A percentile compares a stretch with the other conserved stretches of the same genome.
These are phyloP conservation scores for Drosophila prosaltans DNA, from an alignment of 1,140 invertebrate species.

Conservation along the genomic window DNA sequence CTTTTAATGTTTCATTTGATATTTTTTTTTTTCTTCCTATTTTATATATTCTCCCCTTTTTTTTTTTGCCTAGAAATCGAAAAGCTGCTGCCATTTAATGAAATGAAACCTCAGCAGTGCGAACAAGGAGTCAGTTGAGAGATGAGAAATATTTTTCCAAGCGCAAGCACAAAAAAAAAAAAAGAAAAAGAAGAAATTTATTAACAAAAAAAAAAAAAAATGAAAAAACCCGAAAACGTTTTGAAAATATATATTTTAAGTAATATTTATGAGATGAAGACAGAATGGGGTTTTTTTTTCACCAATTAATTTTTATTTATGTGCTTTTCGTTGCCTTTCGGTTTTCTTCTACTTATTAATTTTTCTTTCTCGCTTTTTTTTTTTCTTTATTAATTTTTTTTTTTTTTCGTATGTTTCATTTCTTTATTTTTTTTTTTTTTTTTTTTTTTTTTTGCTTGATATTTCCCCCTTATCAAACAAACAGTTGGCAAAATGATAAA, in stretches of 20 bases:
- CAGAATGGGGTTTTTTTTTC: slow-evolving; percentile 22
- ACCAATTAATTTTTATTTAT: slow-evolving; percentile 72
- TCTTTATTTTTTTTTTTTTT: slow-evolving; percentile 27
- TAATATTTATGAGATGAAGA: slow-evolving; percentile 66
- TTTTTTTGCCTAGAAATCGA: slow-evolving; percentile 42
- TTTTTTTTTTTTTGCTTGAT: slow-evolving; percentile 23
- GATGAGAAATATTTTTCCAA: slow-evolving; percentile 3
- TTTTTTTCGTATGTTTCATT: slow-evolving; percentile 33
- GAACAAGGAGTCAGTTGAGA: slow-evolving; percentile 15
- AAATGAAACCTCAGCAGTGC: slow-evolving; percentile 60
- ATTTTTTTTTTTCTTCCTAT: background rate
- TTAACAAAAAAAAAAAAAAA: background rate
- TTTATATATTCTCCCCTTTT: background rate
- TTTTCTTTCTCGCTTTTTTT: slow-evolving; percentile 18
- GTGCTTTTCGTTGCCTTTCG: slow-evolving; percentile 39
- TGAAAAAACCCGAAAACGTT: slow-evolving; percentile 17
- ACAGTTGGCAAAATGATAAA: slow-evolving; percentile 81
- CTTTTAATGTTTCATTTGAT: slow-evolving; percentile 8
- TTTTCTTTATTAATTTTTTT: slow-evolving; percentile 39
- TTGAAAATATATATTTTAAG: slow-evolving; percentile 66
- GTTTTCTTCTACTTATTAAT: slow-evolving; percentile 16
- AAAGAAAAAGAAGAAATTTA: slow-evolving; percentile 4
- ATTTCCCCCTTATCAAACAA: slow-evolving; percentile 78
- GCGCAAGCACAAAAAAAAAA: background rate
- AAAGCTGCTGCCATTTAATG: slow-evolving; percentile 64